Conservation (phyloP, 2,888 invertebrate species). For the Drosophila percnosoma region DNA sequence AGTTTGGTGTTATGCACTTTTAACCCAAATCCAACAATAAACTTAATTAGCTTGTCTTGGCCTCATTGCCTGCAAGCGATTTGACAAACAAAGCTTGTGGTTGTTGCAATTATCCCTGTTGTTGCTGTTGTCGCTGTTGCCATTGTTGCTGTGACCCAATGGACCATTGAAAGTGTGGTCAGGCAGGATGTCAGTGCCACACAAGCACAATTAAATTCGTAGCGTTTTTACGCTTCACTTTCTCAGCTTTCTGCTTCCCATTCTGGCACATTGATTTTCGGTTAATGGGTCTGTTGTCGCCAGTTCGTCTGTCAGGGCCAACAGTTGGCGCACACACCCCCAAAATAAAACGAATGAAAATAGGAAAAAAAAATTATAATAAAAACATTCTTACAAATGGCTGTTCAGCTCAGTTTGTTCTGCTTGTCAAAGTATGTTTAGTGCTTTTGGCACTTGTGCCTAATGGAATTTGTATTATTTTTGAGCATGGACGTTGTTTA, state of each 20-base stretch:
- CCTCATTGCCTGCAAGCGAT: slow-evolving; percentile 45
- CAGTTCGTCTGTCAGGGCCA: slow-evolving; percentile 60
- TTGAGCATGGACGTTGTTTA: slow-evolving; percentile 51
- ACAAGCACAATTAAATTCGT: slow-evolving; percentile 63
- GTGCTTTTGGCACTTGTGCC: slow-evolving; percentile 70
- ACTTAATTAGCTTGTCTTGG: slow-evolving; percentile 57
- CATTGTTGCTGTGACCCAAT: slow-evolving; percentile 1
- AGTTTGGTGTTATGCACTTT: slow-evolving; percentile 34
- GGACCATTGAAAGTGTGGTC: slow-evolving; percentile 23
- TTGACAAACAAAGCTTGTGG: slow-evolving; percentile 32
- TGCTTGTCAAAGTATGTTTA: slow-evolving; percentile 48
- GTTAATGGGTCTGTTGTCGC: slow-evolving; percentile 70
- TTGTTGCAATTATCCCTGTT: slow-evolving; percentile 8
- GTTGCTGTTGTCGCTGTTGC: neutral
- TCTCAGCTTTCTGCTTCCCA: slow-evolving; percentile 7
- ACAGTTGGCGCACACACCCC: slow-evolving; percentile 50
- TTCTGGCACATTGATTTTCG: slow-evolving; percentile 30
- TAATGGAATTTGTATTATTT: slow-evolving; percentile 70
- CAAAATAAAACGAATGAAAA: neutral
- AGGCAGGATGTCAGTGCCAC: slow-evolving; percentile 15
- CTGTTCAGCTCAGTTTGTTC: neutral
- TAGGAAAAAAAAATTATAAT: slow-evolving; percentile 26
- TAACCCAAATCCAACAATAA: slow-evolving; percentile 34
- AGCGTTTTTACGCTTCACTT: slow-evolving; percentile 61
- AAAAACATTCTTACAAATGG: slow-evolving; percentile 10